These are phyloP conservation scores for Anorthoa munda DNA, from an alignment of 2,888 invertebrate genomes.

Conservation along the genomic window DNA sequence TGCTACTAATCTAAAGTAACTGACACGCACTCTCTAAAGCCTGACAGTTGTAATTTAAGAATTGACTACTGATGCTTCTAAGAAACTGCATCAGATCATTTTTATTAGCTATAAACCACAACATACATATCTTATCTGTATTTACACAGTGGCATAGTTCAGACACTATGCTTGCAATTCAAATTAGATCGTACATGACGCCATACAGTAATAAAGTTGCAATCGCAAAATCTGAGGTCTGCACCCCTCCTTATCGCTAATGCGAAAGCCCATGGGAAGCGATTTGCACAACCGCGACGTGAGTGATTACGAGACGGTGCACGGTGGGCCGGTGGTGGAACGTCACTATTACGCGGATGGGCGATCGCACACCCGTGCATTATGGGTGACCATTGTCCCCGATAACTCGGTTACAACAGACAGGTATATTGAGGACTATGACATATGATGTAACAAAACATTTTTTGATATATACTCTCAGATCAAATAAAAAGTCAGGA, in stretches of 20 bases:
- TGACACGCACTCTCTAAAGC: not conserved
- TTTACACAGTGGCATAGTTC: not conserved
- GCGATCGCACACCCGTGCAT: conserved; percentile 70
- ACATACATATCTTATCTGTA: not conserved
- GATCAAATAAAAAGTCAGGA: too few relatives aligned
- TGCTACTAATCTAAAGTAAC: not conserved
- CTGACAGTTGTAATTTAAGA: not conserved
- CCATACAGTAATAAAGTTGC: conserved; percentile 7
- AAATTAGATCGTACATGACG: not conserved
- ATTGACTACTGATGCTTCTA: not conserved
- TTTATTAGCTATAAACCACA: not conserved
- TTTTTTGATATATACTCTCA: not conserved
- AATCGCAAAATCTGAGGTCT: conserved; percentile 45
- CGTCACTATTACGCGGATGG: conserved; percentile 72
- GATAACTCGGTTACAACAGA: conserved; percentile 55
- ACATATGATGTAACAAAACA: too few relatives aligned
- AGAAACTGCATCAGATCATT: not conserved
- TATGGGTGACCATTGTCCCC: conserved; percentile 57
- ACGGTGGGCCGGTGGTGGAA: conserved; percentile 27
- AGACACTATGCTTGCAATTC: not conserved
- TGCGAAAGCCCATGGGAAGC: conserved; percentile 74
- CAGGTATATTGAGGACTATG: too few relatives aligned
- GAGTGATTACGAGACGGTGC: conserved; percentile 67
- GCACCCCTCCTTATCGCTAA: conserved; percentile 61
- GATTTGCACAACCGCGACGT: conserved; percentile 73